These are phyloP conservation scores for Pterostichus madidus DNA, from an alignment of 2,888 invertebrate species.

Conservation along the genomic window DNA sequence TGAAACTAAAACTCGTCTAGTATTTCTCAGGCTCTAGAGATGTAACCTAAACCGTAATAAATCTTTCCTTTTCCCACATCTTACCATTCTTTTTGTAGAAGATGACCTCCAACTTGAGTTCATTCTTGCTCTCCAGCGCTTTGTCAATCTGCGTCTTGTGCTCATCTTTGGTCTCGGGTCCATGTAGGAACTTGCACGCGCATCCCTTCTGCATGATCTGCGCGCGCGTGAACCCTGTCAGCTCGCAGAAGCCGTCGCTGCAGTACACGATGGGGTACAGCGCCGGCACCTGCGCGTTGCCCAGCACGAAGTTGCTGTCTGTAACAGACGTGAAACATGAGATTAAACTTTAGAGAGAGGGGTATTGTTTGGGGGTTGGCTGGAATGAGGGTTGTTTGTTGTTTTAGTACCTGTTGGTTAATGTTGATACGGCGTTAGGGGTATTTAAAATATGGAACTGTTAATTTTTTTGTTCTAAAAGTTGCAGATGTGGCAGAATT, in stretches of 20 bases:
- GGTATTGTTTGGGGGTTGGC: background rate
- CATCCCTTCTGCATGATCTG: conserved; percentile 98
- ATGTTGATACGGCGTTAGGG: no score
- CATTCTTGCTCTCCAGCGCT: conserved; percentile 92
- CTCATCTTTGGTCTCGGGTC: conserved; percentile 93
- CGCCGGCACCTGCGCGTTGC: conserved; percentile 94
- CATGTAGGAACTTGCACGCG: conserved; percentile 96
- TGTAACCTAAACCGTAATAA: background rate
- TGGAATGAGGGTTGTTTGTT: no score
- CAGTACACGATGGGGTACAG: conserved; percentile 96
- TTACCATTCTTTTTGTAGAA: conserved; percentile 97
- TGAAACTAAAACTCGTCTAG: no score
- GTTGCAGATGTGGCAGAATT: no score
- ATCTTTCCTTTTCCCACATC: conserved; percentile 70
- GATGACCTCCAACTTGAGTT: conserved; percentile 95
- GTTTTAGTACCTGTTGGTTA: no score
- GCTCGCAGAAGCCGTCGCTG: conserved; percentile 97
- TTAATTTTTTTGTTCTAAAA: no score
- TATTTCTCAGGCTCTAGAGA: no score
- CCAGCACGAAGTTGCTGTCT: conserved; percentile 98
- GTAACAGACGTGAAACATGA: conserved; percentile 74
- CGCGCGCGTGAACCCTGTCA: conserved; percentile 94
- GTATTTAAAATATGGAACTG: no score
- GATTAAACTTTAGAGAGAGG: background rate
- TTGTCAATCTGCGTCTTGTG: conserved; percentile 94